Evolutionary conservation across 2,113 vertebrate genomes (phyloP).

Genomic region (Coptodon rendalli): DNA sequence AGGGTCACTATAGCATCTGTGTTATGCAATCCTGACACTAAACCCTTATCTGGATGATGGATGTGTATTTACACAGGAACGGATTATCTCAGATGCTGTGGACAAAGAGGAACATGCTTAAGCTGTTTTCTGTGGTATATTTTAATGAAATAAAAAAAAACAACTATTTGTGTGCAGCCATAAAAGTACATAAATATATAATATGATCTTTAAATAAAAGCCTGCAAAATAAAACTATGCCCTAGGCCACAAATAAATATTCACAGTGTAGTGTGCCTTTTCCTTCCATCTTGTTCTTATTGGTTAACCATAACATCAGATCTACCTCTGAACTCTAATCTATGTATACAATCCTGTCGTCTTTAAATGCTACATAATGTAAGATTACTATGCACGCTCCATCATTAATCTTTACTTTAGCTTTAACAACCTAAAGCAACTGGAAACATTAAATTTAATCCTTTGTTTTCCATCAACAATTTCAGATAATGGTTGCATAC

Average conservation of each 20-base stretch:
- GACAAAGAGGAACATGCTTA: not conserved
- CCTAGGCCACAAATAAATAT: not conserved
- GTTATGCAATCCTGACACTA: not conserved
- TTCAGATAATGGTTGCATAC: not conserved
- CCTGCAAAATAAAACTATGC: not conserved
- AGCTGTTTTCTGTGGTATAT: not conserved
- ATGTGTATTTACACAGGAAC: not conserved
- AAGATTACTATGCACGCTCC: not conserved
- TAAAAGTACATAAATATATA: not conserved
- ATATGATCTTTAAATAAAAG: not conserved
- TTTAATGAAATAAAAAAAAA: not conserved
- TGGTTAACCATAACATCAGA: not conserved
- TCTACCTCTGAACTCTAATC: not conserved
- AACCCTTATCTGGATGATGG: not conserved
- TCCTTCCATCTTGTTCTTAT: not conserved
- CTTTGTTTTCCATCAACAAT: conserved; percentile 17
- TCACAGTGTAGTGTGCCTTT: not conserved
- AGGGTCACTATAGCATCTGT: not conserved
- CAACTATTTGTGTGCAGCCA: not conserved
- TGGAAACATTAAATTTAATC: not conserved
- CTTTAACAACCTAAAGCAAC: not conserved
- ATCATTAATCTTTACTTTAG: conserved; percentile 16
- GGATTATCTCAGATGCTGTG: not conserved
- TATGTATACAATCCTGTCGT: conserved; percentile 10
- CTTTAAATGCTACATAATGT: conserved; percentile 3